phyloP scores from a whole-genome alignment of 2,888 invertebrate genomes.

The Lepeophtheirus nordmannii region DNA sequence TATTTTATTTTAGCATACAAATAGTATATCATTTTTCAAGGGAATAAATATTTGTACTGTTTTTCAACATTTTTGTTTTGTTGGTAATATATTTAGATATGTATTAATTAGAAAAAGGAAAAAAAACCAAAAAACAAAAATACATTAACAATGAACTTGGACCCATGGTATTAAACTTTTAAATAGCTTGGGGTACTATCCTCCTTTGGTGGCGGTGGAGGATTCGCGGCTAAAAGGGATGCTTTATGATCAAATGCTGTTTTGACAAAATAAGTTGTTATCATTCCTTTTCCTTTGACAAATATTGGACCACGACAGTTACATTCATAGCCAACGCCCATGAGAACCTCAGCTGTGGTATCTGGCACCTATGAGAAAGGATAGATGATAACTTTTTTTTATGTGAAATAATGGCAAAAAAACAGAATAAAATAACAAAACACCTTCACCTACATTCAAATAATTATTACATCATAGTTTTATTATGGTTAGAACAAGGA shows the following conservation, averaged over 20 bases:
- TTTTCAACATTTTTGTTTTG: too few species aligned
- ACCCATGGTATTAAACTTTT: neutral
- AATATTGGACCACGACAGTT: conserved; percentile 79
- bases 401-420: neutral
- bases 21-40: too few species aligned
- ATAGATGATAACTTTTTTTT: neutral
- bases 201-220: neutral
- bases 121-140: too few species aligned
- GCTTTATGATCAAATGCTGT: conserved; percentile 48
- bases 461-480: too few species aligned
- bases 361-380: conserved; percentile 50
- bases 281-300: conserved; percentile 84
- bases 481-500: too few species aligned
- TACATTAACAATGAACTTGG: too few species aligned
- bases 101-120: too few species aligned
- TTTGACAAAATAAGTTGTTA: conserved; percentile 79
- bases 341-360: conserved; percentile 62
- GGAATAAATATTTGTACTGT: too few species aligned
- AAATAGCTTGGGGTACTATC: neutral
- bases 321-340: conserved; percentile 67
- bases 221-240: conserved; percentile 26
- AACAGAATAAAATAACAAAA: too few species aligned
- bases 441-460: too few species aligned
- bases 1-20: too few species aligned
- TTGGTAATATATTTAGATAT: too few species aligned